phyloP scores from a whole-genome alignment of 2,113 vertebrate genomes.

The Varanus salvator region DNA sequence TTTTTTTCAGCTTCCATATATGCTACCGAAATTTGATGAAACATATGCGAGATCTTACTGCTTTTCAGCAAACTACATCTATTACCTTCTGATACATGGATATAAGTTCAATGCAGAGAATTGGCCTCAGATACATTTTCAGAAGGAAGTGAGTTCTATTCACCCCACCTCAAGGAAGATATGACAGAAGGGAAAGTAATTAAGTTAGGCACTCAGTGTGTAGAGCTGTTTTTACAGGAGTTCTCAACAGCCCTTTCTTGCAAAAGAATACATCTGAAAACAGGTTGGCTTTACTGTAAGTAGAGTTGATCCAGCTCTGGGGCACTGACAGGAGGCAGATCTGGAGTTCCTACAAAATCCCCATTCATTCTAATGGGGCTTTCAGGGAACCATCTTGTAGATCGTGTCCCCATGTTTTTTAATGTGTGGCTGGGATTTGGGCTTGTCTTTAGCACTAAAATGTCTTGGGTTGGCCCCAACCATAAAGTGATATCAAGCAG shows the following conservation, averaged over 20 bases:
- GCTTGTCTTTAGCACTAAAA: background rate
- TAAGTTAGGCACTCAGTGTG: background rate
- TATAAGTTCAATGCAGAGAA: slow-evolving; percentile 88
- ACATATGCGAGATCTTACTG: slow-evolving; percentile 86
- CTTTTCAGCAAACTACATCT: slow-evolving; percentile 87
- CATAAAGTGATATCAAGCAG: background rate
- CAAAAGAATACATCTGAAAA: background rate
- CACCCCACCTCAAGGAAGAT: background rate
- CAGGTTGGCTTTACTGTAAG: background rate
- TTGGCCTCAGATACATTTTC: slow-evolving; percentile 87
- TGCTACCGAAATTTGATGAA: slow-evolving; percentile 73
- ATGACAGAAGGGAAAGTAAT: background rate
- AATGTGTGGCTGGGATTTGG: background rate
- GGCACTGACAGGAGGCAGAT: background rate
- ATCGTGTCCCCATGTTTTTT: background rate
- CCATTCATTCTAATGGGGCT: background rate
- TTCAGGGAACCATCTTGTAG: background rate
- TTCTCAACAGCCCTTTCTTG: background rate
- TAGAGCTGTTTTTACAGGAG: background rate
- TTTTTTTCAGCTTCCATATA: slow-evolving; percentile 78
- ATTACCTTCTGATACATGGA: slow-evolving; percentile 84
- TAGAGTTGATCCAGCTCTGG: background rate
- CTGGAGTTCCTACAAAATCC: background rate
- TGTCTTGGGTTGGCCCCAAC: background rate
- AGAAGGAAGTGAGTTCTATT: slow-evolving; percentile 82